Conservation (phyloP, 2,888 invertebrate genomes). For the Strigamia maritima region DNA sequence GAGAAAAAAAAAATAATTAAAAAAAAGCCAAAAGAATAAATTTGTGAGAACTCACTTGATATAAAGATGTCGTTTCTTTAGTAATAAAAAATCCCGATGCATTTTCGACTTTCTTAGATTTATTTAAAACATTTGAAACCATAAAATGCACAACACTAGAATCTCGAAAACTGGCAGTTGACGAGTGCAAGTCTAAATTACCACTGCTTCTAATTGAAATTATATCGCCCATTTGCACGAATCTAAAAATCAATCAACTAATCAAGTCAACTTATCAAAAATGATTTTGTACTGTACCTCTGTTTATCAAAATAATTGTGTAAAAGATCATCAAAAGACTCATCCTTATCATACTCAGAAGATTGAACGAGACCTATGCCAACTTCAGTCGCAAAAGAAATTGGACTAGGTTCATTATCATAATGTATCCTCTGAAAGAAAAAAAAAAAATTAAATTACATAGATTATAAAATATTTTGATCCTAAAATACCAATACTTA, state of each 20-base stretch:
- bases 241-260: conserved; percentile 38
- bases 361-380: conserved; percentile 42
- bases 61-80: conserved; percentile 41
- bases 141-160: background rate
- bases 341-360: conserved; percentile 42
- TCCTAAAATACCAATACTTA: background rate
- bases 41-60: conserved; percentile 24
- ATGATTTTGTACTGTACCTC: conserved; percentile 39
- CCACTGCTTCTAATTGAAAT: conserved; percentile 40
- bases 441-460: background rate
- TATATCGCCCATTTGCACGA: conserved; percentile 43
- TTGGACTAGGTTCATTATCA: background rate
- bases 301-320: conserved; percentile 42
- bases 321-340: conserved; percentile 41
- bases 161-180: background rate
- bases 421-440: background rate
- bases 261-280: background rate
- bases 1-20: background rate
- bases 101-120: background rate
- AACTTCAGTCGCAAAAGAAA: conserved; percentile 40
- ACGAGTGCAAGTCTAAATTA: background rate
- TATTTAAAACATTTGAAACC: conserved; percentile 4
- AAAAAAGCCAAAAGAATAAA: background rate
- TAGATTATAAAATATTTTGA: background rate
- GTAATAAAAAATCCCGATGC: conserved; percentile 42